These are phyloP conservation scores for Campylomormyrus numenius DNA, from an alignment of 2,113 vertebrate species.

Conservation along the genomic window DNA sequence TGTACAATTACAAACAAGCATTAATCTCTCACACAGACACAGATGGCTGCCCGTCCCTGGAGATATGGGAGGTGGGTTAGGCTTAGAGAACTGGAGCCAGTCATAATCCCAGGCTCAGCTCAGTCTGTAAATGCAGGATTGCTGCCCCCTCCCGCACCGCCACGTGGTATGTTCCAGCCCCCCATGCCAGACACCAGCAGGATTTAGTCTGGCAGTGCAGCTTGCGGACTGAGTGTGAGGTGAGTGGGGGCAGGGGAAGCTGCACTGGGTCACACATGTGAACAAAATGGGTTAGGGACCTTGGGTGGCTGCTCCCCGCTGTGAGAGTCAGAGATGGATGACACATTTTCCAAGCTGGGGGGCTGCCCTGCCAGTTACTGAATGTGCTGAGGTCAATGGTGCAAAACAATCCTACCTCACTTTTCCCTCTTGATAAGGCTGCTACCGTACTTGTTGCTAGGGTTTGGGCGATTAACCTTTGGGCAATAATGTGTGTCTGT, in stretches of 20 bases:
- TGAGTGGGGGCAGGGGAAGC: background rate
- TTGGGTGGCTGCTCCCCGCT: background rate
- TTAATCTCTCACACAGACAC: slow-evolving; percentile 35
- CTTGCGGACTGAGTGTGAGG: background rate
- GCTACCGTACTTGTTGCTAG: slow-evolving; percentile 12
- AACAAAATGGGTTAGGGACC: background rate
- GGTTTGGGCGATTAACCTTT: background rate
- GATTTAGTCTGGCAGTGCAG: background rate
- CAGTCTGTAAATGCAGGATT: slow-evolving; percentile 16
- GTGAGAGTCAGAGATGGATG: background rate
- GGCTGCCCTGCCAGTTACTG: background rate
- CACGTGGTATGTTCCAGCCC: slow-evolving; percentile 59
- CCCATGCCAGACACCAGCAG: slow-evolving; percentile 58
- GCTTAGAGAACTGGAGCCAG: slow-evolving; percentile 7
- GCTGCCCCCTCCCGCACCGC: slow-evolving; percentile 27
- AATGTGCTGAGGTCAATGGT: slow-evolving; percentile 41
- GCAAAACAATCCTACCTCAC: slow-evolving; percentile 19
- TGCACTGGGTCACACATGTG: slow-evolving; percentile 32
- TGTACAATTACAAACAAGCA: background rate
- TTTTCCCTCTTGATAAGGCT: background rate
- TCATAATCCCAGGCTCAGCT: slow-evolving; percentile 14
- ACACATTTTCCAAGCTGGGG: slow-evolving; percentile 19
- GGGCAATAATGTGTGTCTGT: background rate
- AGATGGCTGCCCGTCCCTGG: slow-evolving; percentile 11
- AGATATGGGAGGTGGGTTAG: slow-evolving; percentile 6